phyloP scores from a whole-genome alignment of 2,888 invertebrate species.

The Diplazon laetatorius region DNA sequence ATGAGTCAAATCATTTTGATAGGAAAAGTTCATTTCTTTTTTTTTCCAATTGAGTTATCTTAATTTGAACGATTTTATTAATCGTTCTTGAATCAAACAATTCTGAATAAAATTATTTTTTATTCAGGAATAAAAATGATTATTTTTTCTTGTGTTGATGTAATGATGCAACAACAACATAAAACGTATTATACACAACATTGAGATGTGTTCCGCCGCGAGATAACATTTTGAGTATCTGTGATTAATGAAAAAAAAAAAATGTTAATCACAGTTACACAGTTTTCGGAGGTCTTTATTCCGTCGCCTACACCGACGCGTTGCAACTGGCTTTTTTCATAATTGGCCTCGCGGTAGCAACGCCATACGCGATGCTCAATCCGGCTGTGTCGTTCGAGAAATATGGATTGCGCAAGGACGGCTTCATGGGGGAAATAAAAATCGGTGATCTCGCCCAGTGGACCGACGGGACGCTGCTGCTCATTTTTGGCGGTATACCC shows the following conservation, averaged over 20 bases:
- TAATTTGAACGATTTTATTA: too few species aligned
- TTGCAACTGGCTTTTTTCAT: slow-evolving; percentile 87
- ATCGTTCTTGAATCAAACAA: too few species aligned
- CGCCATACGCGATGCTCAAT: slow-evolving; percentile 86
- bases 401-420: slow-evolving; percentile 81
- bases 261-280: slow-evolving; percentile 84
- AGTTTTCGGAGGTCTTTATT: slow-evolving; percentile 87
- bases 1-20: too few species aligned
- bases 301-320: slow-evolving; percentile 89
- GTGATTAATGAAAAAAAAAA: background rate
- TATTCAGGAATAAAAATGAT: too few species aligned
- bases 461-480: slow-evolving; percentile 85
- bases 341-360: slow-evolving; percentile 86
- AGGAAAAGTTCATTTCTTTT: too few species aligned
- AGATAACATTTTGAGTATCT: too few species aligned
- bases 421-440: slow-evolving; percentile 85
- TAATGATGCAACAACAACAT: too few species aligned
- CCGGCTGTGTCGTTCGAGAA: slow-evolving; percentile 83
- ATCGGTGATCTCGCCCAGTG: slow-evolving; percentile 83
- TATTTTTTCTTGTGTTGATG: too few species aligned
- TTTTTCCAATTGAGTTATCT: too few species aligned
- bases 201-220: too few species aligned
- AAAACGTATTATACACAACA: too few species aligned
- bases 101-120: too few species aligned
- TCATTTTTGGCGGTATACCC: slow-evolving; percentile 87